phyloP scores from a whole-genome alignment of 2,113 vertebrate genomes.

The Lepus europaeus region DNA sequence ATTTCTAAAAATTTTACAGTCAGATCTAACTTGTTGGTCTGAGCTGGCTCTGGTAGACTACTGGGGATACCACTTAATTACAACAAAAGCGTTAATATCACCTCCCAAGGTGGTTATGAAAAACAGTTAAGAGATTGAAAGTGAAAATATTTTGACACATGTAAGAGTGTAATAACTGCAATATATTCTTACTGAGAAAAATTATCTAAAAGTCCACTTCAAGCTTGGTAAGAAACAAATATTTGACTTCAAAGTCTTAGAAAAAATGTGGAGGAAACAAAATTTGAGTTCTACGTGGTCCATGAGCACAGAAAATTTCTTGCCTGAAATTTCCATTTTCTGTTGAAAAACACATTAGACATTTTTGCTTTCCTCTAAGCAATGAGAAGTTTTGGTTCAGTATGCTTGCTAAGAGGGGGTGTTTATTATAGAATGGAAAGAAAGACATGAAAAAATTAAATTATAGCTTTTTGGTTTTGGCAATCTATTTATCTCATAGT shows the following conservation, averaged over 20 bases:
- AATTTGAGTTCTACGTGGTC: neutral
- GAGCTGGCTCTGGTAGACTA: neutral
- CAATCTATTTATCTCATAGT: neutral
- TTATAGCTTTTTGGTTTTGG: neutral
- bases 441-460: neutral
- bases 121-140: constrained; percentile 32
- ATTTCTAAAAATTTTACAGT: neutral
- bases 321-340: neutral
- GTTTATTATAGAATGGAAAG: neutral
- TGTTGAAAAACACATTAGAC: neutral
- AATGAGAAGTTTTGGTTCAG: neutral
- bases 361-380: neutral
- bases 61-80: neutral
- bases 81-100: neutral
- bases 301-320: neutral
- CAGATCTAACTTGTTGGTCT: neutral
- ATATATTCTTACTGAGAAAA: constrained; percentile 23
- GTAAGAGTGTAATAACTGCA: constrained; percentile 40
- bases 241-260: neutral
- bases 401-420: neutral
- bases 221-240: neutral
- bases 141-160: constrained; percentile 61
- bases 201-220: neutral
- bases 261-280: neutral
- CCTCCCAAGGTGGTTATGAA: neutral